Base-by-base conservation (phyloP, 2,113 vertebrate species). In the Jaculus jaculus region DNA sequence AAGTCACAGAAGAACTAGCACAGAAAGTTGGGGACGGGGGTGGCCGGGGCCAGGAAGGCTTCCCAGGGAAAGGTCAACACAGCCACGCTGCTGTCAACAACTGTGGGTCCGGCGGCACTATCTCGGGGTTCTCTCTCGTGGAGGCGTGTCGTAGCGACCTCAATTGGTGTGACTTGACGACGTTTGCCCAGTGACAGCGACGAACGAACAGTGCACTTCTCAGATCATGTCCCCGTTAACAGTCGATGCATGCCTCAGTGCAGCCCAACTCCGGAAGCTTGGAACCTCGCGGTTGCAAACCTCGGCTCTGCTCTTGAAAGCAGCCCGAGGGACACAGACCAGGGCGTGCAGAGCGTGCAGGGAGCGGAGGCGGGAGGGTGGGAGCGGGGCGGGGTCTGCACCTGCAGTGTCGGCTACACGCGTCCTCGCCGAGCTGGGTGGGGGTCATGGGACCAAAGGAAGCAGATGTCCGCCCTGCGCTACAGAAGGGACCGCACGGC, bases 301-400 rank as follows among this genome's bases (percentile, higher is more conserved):
- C 37, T 17, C 32, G 23, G 60, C 42, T 73, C 65, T 0, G 24
- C 63, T 84, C 30, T 79, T 23, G 10, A 74, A 72, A 78, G 39
- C 34, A 51, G 30, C 74, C 30, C 16, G n/a, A 24, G 3, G 1
- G 16, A 81, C 12, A 39, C 34, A 60, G 24, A 1, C 15, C 17
- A 5, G 37, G 87, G 71, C 54, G 26, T 3, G 20, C 34, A 16
- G 54, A 17, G 0, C 16, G 16, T 68, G 75, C 10, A 30, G 30
- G n/a, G 58, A 0, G 30, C 34, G 61, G 11, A 26, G 11, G 20
- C 3, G 54, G 81, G 20, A 26, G n/a, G 11, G 0, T 0, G 60
- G 1, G 47, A 16, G 18, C 11, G 16, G 16, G 4, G 20, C 37
- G 5, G 0, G 0, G 0, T 32, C 34, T 75, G n/a, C 20, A 13